Base-by-base conservation (phyloP, 2,113 vertebrate genomes). In the Erpornis zantholeuca region DNA sequence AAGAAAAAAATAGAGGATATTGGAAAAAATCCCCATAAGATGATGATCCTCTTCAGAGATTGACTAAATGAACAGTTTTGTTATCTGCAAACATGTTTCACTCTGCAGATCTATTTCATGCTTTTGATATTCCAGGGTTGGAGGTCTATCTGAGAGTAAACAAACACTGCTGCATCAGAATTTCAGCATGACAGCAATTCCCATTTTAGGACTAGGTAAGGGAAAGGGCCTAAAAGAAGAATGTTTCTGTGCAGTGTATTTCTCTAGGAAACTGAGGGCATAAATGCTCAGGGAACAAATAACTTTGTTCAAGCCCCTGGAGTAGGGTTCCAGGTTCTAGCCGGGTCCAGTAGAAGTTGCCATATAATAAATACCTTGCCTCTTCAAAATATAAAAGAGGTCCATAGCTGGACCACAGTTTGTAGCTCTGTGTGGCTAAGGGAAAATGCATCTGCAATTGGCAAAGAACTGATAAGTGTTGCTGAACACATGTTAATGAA, bases 101-200 rank as follows among this genome's bases (percentile, higher is more conserved):
- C 11, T 53, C 79, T 59, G 42, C 33, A 80, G 16, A 73, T 94
- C 64, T 80, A 38, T 83, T 90, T 83, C 44, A 78, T 78, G 65
- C 27, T 90, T 88, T 82, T 73, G 79, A 66, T 92, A 85, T 93
- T 92, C 93, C 49, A 81, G 31, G 16, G 45, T 81, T 86, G 84
- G 80, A 83, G 31, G 36, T 68, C 49, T 68, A 22, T 45, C 72
- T 86, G 38, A 24, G 76, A 94, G 13, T 71, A 95, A 91, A 83
- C 7, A 83, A 83, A 65, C 11, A 54, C 33, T 47, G 35, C 59
- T 47, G 54, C 9, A 81, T 56, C 56, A 86, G 76, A 27, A 92
- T 57, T 81, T 84, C 65, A 88, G 29, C 36, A 90, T 69, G 56
- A 56, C 22, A 86, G 38, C 13, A 81, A 84, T 68, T 91, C 27